phyloP scores from a whole-genome alignment of 2,888 invertebrate species.

The Pterobdella sp. region DNA sequence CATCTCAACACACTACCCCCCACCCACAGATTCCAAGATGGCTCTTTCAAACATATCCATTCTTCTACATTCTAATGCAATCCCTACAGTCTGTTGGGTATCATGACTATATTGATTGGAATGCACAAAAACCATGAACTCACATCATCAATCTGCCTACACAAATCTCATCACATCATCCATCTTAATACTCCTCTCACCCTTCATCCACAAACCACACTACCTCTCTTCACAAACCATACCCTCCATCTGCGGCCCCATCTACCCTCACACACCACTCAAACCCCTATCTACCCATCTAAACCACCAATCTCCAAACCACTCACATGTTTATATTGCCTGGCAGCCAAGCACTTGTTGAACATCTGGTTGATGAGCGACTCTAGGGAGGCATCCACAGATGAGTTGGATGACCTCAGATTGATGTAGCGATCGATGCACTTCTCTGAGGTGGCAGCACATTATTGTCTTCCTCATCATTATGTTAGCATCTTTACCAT shows the following conservation, averaged over 20 bases:
- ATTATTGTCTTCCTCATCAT: background rate
- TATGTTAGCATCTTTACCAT: background rate
- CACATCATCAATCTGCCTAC: no score
- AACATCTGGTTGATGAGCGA: slow-evolving; percentile 95
- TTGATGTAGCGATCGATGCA: slow-evolving; percentile 94
- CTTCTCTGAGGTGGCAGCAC: slow-evolving; percentile 60
- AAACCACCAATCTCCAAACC: background rate
- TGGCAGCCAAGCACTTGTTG: slow-evolving; percentile 79
- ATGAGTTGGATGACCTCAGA: slow-evolving; percentile 52
- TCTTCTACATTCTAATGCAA: slow-evolving; percentile 88
- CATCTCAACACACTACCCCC: background rate
- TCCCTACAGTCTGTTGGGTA: slow-evolving; percentile 75
- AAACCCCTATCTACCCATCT: background rate
- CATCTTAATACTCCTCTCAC: background rate
- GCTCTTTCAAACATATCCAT: slow-evolving; percentile 93
- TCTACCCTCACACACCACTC: background rate
- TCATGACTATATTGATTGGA: no score
- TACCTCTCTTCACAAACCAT: background rate
- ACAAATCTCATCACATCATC: no score
- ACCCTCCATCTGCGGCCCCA: background rate
- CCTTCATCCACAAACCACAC: background rate
- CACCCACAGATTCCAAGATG: slow-evolving; percentile 66
- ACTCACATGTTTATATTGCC: slow-evolving; percentile 74
- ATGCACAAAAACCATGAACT: no score
- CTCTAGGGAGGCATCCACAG: slow-evolving; percentile 63